These are phyloP conservation scores for Pimpla rufipes DNA, from an alignment of 2,888 invertebrate genomes.

Conservation along the genomic window DNA sequence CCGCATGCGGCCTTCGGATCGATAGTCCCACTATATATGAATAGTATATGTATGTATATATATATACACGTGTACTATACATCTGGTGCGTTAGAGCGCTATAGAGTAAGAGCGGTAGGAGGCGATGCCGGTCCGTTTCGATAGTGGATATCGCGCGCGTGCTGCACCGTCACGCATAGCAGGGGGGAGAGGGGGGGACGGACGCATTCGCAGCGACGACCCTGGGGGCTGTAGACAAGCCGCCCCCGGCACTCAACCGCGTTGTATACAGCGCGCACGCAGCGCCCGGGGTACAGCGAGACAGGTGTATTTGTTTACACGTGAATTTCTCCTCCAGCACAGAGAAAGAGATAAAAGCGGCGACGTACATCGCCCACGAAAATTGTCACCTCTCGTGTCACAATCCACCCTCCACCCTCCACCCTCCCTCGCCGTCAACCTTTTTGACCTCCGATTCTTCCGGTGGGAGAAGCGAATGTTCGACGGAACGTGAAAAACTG, in stretches of 20 bases:
- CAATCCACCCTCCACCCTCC: neutral
- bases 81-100: neutral
- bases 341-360: conserved; percentile 26
- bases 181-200: no score
- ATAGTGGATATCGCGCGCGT: conserved; percentile 60
- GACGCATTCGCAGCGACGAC: conserved; percentile 62
- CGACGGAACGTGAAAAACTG: conserved; percentile 15
- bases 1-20: conserved; percentile 63
- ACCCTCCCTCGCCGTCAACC: neutral
- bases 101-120: conserved; percentile 53
- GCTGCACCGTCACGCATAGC: conserved; percentile 46
- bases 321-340: conserved; percentile 8
- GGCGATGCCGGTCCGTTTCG: conserved; percentile 59
- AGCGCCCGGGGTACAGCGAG: no score
- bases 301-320: conserved; percentile 59
- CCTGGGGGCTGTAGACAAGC: conserved; percentile 60
- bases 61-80: conserved; percentile 3
- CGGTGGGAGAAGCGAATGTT: neutral
- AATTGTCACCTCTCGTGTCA: conserved; percentile 21
- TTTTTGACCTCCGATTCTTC: no score
- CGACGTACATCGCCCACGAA: neutral
- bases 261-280: conserved; percentile 8
- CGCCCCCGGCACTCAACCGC: conserved; percentile 38
- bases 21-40: conserved; percentile 59
- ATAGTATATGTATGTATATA: neutral